Evolutionary conservation across 2,797 vertebrate genomes (phyloP), one percentile per base, ranked within the genome.

Genomic region (Nannoperca australis): DNA sequence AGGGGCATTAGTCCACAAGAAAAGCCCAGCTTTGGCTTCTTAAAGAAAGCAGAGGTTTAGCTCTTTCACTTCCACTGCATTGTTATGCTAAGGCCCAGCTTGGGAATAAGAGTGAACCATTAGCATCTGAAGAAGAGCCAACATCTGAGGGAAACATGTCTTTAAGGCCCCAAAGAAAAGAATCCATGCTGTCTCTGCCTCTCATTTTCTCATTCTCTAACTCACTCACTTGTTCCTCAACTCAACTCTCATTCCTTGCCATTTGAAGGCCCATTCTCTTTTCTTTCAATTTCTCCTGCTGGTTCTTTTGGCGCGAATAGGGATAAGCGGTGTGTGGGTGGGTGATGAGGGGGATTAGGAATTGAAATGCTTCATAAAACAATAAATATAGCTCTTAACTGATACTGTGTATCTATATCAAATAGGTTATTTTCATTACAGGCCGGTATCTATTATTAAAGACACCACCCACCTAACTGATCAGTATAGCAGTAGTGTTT

Each of bases 121-220:
- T 96, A 95, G 95, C 95, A 96, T 96, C 89, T 95, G 94, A 96
- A 96, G 95, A 95, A 96, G 95, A 94, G 89, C 94, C 94, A 93
- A 95, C 94, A 95, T 96, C 94, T 95, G 95, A 96, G 94, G 92
- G 91, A 94, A 94, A 93, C 92, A 89, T 93, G 90, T 94, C 92
- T 94, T 94, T 93, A 91, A 91, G 88, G 90, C 93, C 89, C 86
- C 86, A 91, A 93, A 94, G 95, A 95, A 95, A 94, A 87, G 93
- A 93, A 93, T 94, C 93, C 93, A 93, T 93, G 93, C 91, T 94
- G 92, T 91, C 92, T 92, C 85, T 93, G 89, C 90, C 93, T 92
- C 94, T 95, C 93, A 91, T 92, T 90, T 93, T 93, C 90, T 92
- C 88, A 90, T 91, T 95, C 91, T 90, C 89, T 86, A 82, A 77